phyloP scores from a whole-genome alignment of 2,797 vertebrate species.

The Hephaestus fuliginosus region DNA sequence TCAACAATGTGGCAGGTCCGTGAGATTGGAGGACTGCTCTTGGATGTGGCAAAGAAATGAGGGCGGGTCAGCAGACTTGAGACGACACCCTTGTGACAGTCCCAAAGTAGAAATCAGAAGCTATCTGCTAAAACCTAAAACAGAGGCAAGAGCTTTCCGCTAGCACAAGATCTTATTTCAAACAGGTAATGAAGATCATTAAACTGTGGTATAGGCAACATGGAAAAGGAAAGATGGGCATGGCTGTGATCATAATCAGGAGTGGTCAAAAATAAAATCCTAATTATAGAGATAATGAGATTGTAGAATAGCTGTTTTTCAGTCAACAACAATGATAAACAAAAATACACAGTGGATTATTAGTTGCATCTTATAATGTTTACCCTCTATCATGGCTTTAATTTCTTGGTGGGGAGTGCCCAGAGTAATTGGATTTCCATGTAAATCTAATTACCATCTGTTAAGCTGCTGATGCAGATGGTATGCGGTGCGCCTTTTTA shows the following conservation, averaged over 20 bases:
- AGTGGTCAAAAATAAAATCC: not conserved
- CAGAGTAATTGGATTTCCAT: slow-evolving; percentile 69
- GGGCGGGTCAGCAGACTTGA: slow-evolving; percentile 36
- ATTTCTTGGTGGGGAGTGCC: slow-evolving; percentile 40
- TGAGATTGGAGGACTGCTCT: slow-evolving; percentile 55
- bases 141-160: not conserved
- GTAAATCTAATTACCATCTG: slow-evolving; percentile 76
- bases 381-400: not conserved
- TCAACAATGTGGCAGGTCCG: slow-evolving; percentile 67
- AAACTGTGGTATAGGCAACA: not conserved
- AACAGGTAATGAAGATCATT: not conserved
- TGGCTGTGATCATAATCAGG: not conserved
- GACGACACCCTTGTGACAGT: slow-evolving; percentile 49
- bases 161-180: not conserved
- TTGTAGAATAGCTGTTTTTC: not conserved
- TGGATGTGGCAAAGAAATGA: slow-evolving; percentile 53
- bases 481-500: slow-evolving; percentile 46
- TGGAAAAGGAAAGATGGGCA: not conserved
- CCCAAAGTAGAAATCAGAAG: slow-evolving; percentile 40
- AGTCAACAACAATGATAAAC: slow-evolving; percentile 14
- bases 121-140: slow-evolving; percentile 11
- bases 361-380: slow-evolving; percentile 8
- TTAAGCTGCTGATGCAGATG: slow-evolving; percentile 55
- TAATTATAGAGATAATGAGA: slow-evolving; percentile 14
- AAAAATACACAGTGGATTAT: not conserved